Evolutionary conservation across 2,113 vertebrate genomes (phyloP).

Genomic region (Bubalus kerabau): DNA sequence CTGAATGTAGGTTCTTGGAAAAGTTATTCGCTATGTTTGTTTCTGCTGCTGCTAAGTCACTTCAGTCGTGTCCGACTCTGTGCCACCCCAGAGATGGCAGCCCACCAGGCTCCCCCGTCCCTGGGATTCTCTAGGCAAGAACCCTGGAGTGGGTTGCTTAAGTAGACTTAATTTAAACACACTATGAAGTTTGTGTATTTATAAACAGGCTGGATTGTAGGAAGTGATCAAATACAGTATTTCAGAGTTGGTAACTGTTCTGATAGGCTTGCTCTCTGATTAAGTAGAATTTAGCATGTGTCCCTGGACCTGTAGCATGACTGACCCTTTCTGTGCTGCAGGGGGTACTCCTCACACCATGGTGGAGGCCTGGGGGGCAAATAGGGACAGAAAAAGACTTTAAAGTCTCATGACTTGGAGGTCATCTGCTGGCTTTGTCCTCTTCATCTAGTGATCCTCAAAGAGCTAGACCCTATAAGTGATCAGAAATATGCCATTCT

Average conservation of each 20-base stretch:
- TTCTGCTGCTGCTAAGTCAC: too few relatives aligned
- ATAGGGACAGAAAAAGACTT: background rate
- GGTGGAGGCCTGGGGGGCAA: background rate
- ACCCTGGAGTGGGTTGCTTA: background rate
- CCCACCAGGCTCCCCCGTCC: too few relatives aligned
- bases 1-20: background rate
- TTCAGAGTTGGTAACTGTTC: background rate
- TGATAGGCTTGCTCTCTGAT: background rate
- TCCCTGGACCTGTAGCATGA: too few relatives aligned
- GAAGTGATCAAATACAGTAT: background rate
- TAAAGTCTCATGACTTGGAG: background rate
- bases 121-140: too few relatives aligned
- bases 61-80: too few relatives aligned
- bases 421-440: background rate
- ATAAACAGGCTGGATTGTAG: background rate
- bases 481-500: background rate
- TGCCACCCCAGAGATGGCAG: too few relatives aligned
- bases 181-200: background rate
- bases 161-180: background rate
- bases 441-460: background rate
- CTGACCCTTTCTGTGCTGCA: background rate
- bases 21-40: background rate
- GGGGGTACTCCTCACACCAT: accelerated
- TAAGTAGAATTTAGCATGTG: background rate
- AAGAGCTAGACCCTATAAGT: background rate